A percentile compares a stretch with the other conserved stretches of the same genome.
Evolutionary conservation across 2,888 invertebrate genomes (phyloP).

Genomic region (Carabus problematicus): DNA sequence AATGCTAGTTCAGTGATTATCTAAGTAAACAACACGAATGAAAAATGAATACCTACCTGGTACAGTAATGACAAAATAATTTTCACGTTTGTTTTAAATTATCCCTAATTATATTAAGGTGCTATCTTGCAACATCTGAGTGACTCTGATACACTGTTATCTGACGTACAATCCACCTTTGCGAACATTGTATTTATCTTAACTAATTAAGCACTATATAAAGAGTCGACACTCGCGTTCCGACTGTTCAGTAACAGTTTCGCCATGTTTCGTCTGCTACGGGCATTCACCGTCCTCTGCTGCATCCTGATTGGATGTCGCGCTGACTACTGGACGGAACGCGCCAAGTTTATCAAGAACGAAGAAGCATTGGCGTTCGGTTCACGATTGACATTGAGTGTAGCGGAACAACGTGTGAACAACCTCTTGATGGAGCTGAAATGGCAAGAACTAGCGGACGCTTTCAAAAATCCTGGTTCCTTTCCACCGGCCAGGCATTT

Average conservation of each 20-base stretch:
- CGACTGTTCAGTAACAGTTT: not conserved
- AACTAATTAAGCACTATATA: conserved; percentile 3
- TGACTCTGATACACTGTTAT: no score
- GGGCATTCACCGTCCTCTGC: conserved; percentile 8
- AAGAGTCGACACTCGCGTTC: not conserved
- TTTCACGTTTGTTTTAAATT: no score
- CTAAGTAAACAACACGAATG: no score
- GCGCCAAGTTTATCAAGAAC: conserved; percentile 45
- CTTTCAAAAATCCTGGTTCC: conserved; percentile 30
- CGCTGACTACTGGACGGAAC: conserved; percentile 48
- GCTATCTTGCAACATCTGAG: no score
- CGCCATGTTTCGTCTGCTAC: not conserved
- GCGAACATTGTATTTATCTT: not conserved
- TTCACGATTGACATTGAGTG: conserved; percentile 40
- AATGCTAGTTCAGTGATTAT: no score
- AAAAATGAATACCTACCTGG: no score
- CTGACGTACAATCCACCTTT: no score
- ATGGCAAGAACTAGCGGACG: conserved; percentile 43
- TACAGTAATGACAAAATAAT: no score
- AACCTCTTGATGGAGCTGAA: conserved; percentile 45
- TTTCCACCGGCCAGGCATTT: conserved; percentile 71
- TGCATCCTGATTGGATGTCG: not conserved
- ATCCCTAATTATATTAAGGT: no score
- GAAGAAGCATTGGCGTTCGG: conserved; percentile 48
- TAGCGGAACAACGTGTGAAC: conserved; percentile 45